Conservation (phyloP, 2,888 invertebrate genomes). For the Crioceris asparagi region DNA sequence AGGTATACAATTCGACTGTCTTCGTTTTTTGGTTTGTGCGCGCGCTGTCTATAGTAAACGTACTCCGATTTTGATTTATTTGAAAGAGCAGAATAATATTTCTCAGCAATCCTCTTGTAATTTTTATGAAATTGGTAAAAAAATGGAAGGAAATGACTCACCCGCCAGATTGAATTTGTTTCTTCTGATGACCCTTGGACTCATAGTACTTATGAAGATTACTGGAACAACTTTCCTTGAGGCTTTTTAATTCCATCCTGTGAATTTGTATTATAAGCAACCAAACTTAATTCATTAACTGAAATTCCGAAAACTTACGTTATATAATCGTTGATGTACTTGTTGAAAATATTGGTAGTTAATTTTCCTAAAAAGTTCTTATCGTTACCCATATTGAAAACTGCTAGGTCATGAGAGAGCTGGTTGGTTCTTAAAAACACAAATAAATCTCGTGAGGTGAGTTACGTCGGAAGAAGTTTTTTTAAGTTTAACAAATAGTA, state of each 20-base stretch:
- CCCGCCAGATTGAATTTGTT: constrained; percentile 80
- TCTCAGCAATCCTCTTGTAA: too few species aligned
- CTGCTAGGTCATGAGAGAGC: constrained; percentile 59
- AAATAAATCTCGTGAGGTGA: too few species aligned
- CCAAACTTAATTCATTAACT: constrained; percentile 5
- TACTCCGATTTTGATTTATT: too few species aligned
- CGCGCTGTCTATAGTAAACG: too few species aligned
- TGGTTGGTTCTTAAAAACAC: constrained; percentile 54
- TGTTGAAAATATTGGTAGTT: constrained; percentile 69
- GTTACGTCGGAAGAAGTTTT: too few species aligned
- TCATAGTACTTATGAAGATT: constrained; percentile 82
- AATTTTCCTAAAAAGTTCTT: constrained; percentile 67
- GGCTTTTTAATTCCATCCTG: constrained; percentile 60
- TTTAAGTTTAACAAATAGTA: too few species aligned
- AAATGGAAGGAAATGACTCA: too few species aligned
- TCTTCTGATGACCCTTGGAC: constrained; percentile 89
- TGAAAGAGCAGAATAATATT: too few species aligned
- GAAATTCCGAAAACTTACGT: constrained; percentile 38
- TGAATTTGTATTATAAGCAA: constrained; percentile 17
- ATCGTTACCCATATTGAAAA: constrained; percentile 70
- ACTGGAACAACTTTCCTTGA: constrained; percentile 65
- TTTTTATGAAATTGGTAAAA: too few species aligned
- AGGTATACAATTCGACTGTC: too few species aligned
- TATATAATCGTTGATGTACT: constrained; percentile 69
- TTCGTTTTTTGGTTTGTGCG: too few species aligned